Evolutionary conservation across 2,797 vertebrate species (phyloP).

Genomic region (Sebastes paucispinis): DNA sequence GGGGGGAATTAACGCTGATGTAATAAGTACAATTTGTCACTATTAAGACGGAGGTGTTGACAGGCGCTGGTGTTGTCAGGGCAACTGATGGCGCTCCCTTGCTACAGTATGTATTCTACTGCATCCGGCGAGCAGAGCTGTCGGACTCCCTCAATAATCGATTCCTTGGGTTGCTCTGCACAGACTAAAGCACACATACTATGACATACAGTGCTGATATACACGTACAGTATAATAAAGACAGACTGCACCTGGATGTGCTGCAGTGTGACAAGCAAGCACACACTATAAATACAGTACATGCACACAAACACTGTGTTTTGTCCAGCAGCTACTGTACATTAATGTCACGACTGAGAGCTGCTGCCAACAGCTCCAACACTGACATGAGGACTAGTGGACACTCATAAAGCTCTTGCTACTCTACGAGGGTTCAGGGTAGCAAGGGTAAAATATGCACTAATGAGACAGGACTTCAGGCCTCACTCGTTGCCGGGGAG

Average conservation of each 20-base stretch:
- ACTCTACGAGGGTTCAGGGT: constrained; percentile 6
- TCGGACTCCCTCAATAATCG: constrained; percentile 71
- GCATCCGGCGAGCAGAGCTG: constrained; percentile 65
- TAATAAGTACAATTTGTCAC: constrained; percentile 97
- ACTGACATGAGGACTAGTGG: constrained; percentile 18
- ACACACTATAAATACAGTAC: constrained; percentile 1
- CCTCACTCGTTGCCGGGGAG: constrained; percentile 24
- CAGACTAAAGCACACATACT: constrained; percentile 49
- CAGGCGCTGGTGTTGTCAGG: constrained; percentile 84
- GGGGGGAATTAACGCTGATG: constrained; percentile 93
- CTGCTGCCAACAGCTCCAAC: constrained; percentile 18
- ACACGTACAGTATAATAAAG: constrained; percentile 39
- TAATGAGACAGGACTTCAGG: constrained; percentile 46
- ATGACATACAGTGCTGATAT: constrained; percentile 26
- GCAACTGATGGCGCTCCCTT: constrained; percentile 81
- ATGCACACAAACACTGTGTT: background rate
- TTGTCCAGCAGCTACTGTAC: constrained; percentile 16
- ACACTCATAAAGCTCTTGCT: constrained; percentile 7
- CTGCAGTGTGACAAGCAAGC: constrained; percentile 15
- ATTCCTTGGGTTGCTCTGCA: constrained; percentile 56
- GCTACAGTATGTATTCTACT: constrained; percentile 68
- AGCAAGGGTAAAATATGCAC: constrained; percentile 35
- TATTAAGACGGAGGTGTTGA: constrained; percentile 90
- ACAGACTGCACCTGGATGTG: constrained; percentile 37
- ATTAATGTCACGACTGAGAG: constrained; percentile 21